phyloP scores from a whole-genome alignment of 2,888 invertebrate species.

The Unio pictorum region DNA sequence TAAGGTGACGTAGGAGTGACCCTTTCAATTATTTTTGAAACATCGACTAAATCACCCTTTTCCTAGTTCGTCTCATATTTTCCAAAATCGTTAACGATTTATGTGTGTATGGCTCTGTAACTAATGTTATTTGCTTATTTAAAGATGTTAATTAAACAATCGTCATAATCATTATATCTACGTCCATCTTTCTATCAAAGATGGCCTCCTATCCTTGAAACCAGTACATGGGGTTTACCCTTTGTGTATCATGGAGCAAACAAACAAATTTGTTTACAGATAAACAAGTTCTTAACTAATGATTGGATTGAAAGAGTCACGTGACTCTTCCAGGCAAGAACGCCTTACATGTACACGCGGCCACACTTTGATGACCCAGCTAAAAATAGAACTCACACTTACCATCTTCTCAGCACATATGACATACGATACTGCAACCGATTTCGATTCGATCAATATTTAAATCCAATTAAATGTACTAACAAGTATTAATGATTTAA shows the following conservation, averaged over 20 bases:
- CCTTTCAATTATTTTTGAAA: too few species aligned
- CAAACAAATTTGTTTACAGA: constrained; percentile 64
- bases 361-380: background rate
- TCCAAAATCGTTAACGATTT: too few species aligned
- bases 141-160: constrained; percentile 8
- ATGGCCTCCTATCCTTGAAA: constrained; percentile 61
- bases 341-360: constrained; percentile 1
- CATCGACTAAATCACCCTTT: too few species aligned
- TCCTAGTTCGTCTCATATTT: too few species aligned
- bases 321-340: constrained; percentile 38
- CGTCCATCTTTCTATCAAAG: constrained; percentile 51
- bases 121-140: background rate
- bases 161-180: constrained; percentile 31
- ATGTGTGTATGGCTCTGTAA: too few species aligned
- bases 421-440: too few species aligned
- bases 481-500: too few species aligned
- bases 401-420: too few species aligned
- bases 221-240: constrained; percentile 52
- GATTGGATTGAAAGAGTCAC: constrained; percentile 62
- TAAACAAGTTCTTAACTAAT: constrained; percentile 61
- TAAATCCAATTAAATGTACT: too few species aligned
- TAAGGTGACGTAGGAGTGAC: too few species aligned
- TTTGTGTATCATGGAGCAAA: constrained; percentile 62
- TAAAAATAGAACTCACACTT: too few species aligned
- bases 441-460: too few species aligned